A percentile compares a stretch with the other conserved stretches of the same genome.
These are phyloP conservation scores for Muscicapa comitata DNA, from an alignment of 2,797 vertebrate genomes.

Conservation along the genomic window DNA sequence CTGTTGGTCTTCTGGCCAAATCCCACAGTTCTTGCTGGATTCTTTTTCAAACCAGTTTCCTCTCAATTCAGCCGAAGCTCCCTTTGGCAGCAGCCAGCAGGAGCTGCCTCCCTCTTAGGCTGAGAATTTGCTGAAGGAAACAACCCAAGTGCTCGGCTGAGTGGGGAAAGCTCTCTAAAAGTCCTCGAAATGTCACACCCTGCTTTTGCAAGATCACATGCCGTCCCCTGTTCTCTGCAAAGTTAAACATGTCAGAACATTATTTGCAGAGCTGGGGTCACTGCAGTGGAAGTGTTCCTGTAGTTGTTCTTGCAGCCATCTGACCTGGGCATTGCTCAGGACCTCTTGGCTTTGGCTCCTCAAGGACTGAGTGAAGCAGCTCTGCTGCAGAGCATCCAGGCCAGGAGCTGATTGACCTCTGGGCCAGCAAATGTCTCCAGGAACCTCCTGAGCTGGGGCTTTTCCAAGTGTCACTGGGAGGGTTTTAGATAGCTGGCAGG, in stretches of 20 bases:
- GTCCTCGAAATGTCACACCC: not conserved
- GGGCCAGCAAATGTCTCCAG: not conserved
- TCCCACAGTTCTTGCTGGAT: not conserved
- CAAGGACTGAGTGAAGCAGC: not conserved
- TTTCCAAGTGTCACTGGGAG: fast-evolving
- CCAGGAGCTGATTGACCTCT: not conserved
- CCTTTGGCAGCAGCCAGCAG: conserved; percentile 1
- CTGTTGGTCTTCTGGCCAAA: not conserved
- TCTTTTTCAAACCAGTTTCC: conserved; percentile 13
- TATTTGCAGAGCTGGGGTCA: not conserved
- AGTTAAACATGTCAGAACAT: not conserved
- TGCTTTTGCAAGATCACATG: not conserved
- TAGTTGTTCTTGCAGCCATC: not conserved
- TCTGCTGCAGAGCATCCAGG: not conserved
- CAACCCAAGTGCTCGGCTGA: not conserved
- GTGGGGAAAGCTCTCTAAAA: not conserved
- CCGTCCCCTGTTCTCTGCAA: not conserved
- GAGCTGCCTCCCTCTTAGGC: not conserved
- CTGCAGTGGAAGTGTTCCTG: not conserved
- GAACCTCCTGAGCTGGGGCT: not conserved
- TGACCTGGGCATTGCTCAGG: not conserved
- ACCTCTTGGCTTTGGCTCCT: not conserved
- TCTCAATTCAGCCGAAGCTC: not conserved
- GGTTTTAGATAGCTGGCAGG: not conserved
- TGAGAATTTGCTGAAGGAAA: not conserved